phyloP scores from a whole-genome alignment of 2,113 vertebrate species.

The Stigmatopora argus region DNA sequence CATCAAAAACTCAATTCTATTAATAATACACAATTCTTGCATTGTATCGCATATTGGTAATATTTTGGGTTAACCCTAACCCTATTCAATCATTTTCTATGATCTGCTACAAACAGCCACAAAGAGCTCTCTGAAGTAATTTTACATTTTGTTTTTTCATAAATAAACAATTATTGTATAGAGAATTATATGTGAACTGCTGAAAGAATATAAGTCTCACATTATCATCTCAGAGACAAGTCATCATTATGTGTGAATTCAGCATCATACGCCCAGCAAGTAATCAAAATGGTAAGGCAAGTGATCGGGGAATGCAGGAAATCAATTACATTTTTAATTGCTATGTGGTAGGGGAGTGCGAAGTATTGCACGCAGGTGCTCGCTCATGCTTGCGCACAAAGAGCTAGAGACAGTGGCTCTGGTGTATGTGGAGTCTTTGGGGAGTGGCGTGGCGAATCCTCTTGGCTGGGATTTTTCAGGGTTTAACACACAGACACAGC shows the following conservation, averaged over 20 bases:
- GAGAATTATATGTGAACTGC: too few relatives aligned
- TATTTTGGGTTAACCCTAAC: not conserved
- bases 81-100: not conserved
- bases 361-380: conserved; percentile 19
- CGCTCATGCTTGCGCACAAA: conserved; percentile 1
- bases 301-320: conserved; percentile 57
- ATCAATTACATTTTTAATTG: conserved; percentile 62
- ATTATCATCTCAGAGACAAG: conserved; percentile 3
- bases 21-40: not conserved
- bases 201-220: not conserved
- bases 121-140: not conserved
- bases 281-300: conserved; percentile 48
- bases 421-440: conserved; percentile 49
- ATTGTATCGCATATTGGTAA: not conserved
- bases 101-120: not conserved
- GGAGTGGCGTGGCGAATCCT: conserved; percentile 66
- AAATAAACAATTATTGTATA: not conserved
- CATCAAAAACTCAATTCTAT: too few relatives aligned
- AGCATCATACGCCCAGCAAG: not conserved
- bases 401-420: conserved; percentile 30
- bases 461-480: conserved; percentile 63
- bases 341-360: conserved; percentile 42
- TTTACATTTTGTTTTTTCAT: not conserved
- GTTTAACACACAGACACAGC: conserved; percentile 62
- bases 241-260: not conserved